Evolutionary conservation across 2,888 invertebrate species (phyloP).

Genomic region (Eupithecia dodoneata): DNA sequence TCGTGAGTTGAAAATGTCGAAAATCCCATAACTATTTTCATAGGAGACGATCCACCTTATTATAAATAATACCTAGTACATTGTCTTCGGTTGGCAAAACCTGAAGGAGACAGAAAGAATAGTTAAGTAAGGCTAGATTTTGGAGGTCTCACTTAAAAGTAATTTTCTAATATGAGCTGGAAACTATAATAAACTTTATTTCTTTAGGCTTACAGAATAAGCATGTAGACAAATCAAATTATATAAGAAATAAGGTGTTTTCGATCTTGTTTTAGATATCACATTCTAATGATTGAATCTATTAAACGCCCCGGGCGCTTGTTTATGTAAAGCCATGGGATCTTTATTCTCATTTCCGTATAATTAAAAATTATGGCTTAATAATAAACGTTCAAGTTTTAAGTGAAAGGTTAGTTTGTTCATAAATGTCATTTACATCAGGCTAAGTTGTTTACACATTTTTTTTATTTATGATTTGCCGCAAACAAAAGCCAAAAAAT

Average conservation of each 20-base stretch:
- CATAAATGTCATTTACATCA: not conserved
- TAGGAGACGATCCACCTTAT: not conserved
- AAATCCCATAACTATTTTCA: not conserved
- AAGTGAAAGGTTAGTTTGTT: not conserved
- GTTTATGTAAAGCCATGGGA: not conserved
- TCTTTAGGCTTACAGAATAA: no score
- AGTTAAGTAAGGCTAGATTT: slow-evolving; percentile 17
- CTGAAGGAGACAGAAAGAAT: slow-evolving; percentile 27
- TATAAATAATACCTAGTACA: slow-evolving; percentile 4
- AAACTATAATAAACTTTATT: not conserved
- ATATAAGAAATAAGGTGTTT: not conserved
- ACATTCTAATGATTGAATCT: not conserved
- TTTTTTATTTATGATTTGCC: not conserved
- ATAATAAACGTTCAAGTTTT: no score
- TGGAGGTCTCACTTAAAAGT: not conserved
- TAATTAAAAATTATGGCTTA: not conserved
- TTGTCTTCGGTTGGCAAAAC: slow-evolving; percentile 9
- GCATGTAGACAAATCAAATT: no score
- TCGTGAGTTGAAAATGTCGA: not conserved
- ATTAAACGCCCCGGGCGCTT: not conserved
- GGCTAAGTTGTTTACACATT: not conserved
- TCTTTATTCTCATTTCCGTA: not conserved
- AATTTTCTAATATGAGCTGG: not conserved
- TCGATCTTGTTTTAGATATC: not conserved
- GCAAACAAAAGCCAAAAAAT: not conserved